Evolutionary conservation across 1,140 invertebrate species (phyloP), one percentile per base, ranked within the genome.

Genomic region (Sitobion miscanthi): DNA sequence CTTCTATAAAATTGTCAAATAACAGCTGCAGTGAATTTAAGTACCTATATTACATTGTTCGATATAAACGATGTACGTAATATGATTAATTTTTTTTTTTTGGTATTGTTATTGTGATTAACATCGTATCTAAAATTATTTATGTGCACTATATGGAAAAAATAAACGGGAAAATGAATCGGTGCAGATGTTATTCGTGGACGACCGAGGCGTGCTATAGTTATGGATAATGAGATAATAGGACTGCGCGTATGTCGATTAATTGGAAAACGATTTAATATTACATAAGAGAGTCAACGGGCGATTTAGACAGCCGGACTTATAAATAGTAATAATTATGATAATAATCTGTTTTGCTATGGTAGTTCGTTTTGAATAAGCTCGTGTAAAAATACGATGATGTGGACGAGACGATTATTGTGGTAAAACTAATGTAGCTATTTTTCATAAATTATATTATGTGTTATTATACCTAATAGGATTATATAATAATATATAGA

Each of bases 221-320:
- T 49, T 54, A 52, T 35, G 42, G 3, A 49, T 49, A 47, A 88
- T 52, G 14, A 7, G n/a, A 38, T 88, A 35, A 88, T 54, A 54
- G 49, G 8, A 35, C 49, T 35, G 9, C 57, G 57, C 25, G 25
- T 35, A 35, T 30, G n/a, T 89, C n/a, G 49, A 89, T 89, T 54
- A 89, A 89, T 89, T 54, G 87, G n/a, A 52, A 89, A 89, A 54
- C 20, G n/a, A 30, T 88, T 9, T 89, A 89, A 54, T 54, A 11
- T 54, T 38, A 42, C 4, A 42, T 42, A 42, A 88, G 45, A 87
- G 17, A 45, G 1, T 23, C 17, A 45, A 25, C 25, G 2, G 25
- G 42, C 0, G 85, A 20, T 25, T 0, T 17, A 87, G 17, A 87
- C 30, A 57, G 35, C 3, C 54, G 7, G n/a, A 54, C 35, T 42